These are phyloP conservation scores for Drosophila willistoni DNA, from an alignment of 1,140 invertebrate genomes.

Conservation along the genomic window DNA sequence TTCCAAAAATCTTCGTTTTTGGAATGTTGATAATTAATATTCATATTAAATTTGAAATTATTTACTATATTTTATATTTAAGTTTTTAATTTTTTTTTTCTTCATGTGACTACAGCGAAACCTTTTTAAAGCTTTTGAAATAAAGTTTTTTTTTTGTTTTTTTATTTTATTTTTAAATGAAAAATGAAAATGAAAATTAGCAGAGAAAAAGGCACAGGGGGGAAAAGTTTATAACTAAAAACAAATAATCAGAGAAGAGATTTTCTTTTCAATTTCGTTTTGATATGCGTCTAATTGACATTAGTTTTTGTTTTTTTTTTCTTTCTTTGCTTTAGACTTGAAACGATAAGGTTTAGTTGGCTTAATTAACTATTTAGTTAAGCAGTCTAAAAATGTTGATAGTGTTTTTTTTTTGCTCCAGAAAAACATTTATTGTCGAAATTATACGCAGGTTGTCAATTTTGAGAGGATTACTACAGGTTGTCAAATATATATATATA, in stretches of 20 bases:
- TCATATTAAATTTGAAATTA: slow-evolving; percentile 28
- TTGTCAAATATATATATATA: slow-evolving; percentile 21
- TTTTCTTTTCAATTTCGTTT: slow-evolving; percentile 5
- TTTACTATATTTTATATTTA: slow-evolving; percentile 27
- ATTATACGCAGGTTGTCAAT: slow-evolving; percentile 73
- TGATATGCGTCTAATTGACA: slow-evolving; percentile 76
- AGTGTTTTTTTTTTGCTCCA: slow-evolving; percentile 16
- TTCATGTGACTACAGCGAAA: slow-evolving; percentile 62
- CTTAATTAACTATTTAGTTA: slow-evolving; percentile 9
- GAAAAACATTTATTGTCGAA: slow-evolving; percentile 66
- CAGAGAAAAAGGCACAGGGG: slow-evolving; percentile 65
- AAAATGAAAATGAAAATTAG: slow-evolving; percentile 41
- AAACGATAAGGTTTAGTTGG: slow-evolving; percentile 18
- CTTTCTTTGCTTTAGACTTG: slow-evolving; percentile 14
- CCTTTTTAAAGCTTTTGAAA: slow-evolving; percentile 65
- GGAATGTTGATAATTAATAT: slow-evolving; percentile 12
- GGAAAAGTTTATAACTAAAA: not conserved
- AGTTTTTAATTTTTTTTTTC: slow-evolving; percentile 24
- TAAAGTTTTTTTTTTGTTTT: slow-evolving; percentile 2
- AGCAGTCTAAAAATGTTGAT: slow-evolving; percentile 26
- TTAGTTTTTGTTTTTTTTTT: slow-evolving; percentile 31
- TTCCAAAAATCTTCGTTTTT: not conserved
- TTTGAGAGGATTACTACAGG: slow-evolving; percentile 56
- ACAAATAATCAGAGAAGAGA: not conserved
- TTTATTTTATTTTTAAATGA: slow-evolving; percentile 17